Percentiles rank a stretch among this genome's conserved stretches.
Conservation (phyloP, 2,113 vertebrate species). For the Rallus limicola region DNA sequence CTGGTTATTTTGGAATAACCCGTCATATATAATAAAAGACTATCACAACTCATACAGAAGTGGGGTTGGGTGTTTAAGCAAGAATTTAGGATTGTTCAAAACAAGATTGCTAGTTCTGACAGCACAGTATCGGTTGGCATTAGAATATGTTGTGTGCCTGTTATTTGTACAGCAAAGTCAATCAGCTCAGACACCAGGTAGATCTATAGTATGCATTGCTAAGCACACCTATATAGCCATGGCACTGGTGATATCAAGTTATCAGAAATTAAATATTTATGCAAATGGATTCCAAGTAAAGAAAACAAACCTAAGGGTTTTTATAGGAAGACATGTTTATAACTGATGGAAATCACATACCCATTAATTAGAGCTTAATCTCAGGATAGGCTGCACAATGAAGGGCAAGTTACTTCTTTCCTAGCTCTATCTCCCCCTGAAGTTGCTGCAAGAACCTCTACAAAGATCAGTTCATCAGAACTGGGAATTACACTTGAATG, state of each 20-base stretch:
- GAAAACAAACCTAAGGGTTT: neutral
- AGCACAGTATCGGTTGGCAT: neutral
- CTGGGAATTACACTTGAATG: neutral
- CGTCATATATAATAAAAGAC: neutral
- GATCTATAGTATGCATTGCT: neutral
- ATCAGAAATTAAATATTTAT: neutral
- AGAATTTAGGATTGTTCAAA: neutral
- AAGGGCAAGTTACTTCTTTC: neutral
- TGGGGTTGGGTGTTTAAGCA: accelerated
- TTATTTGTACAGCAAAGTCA: neutral
- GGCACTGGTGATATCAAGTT: neutral
- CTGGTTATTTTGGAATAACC: neutral
- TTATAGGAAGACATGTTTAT: neutral
- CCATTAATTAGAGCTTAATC: neutral
- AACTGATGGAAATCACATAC: neutral
- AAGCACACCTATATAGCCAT: neutral
- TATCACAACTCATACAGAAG: neutral
- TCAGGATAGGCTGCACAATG: neutral
- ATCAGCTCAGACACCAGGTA: neutral
- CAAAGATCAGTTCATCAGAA: neutral
- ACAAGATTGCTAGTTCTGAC: neutral
- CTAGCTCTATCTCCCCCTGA: neutral
- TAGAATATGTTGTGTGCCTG: accelerated
- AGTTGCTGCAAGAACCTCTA: neutral
- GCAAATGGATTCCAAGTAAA: neutral